phyloP scores from a whole-genome alignment of 1,140 invertebrate genomes.

The Zophobas atratus region DNA sequence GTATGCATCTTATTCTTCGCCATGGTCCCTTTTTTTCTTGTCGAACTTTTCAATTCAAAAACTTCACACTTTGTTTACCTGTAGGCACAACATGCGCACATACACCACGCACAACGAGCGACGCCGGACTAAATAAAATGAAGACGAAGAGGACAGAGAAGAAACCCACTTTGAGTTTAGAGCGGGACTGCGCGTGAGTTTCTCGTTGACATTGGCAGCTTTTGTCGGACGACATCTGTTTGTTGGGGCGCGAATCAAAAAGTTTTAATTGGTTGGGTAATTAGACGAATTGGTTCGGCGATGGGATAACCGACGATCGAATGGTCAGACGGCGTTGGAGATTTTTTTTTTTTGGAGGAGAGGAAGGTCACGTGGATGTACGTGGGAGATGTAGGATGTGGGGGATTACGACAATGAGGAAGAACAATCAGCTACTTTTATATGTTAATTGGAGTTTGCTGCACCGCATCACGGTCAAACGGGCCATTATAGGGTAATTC shows the following conservation, averaged over 20 bases:
- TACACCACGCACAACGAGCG: constrained; percentile 36
- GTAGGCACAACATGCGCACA: constrained; percentile 26
- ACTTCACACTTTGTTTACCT: constrained; percentile 42
- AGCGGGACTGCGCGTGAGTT: constrained; percentile 51
- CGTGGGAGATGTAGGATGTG: constrained; percentile 52
- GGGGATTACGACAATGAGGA: constrained; percentile 52
- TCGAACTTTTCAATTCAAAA: constrained; percentile 11
- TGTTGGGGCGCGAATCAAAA: neutral
- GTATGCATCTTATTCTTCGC: constrained; percentile 62
- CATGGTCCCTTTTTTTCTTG: constrained; percentile 48
- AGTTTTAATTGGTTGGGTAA: too few relatives aligned
- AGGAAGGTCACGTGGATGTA: neutral
- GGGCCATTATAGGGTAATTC: constrained; percentile 40
- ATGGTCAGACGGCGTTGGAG: neutral
- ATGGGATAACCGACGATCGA: neutral
- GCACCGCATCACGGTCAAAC: constrained; percentile 25
- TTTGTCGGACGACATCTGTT: constrained; percentile 18
- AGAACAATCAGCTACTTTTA: constrained; percentile 54
- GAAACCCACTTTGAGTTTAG: constrained; percentile 47
- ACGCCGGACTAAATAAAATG: constrained; percentile 33
- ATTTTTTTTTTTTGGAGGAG: neutral
- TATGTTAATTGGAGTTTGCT: constrained; percentile 50
- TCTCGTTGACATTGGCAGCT: constrained; percentile 8
- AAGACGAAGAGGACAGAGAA: constrained; percentile 36
- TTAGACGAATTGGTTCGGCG: neutral